phyloP scores from a whole-genome alignment of 2,888 invertebrate genomes.

The Pyrocoelia pectoralis region DNA sequence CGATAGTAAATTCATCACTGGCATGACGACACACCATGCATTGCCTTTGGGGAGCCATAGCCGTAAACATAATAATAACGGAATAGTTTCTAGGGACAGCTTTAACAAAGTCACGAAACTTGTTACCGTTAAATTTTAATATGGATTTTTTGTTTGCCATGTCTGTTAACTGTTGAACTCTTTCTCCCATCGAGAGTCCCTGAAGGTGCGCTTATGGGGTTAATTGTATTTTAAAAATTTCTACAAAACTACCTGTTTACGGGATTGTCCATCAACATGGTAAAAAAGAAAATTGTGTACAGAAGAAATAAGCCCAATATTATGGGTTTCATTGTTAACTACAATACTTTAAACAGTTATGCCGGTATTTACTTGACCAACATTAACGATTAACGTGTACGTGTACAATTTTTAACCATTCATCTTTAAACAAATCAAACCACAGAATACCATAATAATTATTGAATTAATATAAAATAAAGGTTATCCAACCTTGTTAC shows the following conservation, averaged over 20 bases:
- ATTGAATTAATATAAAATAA: too few relatives aligned
- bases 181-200: conserved; percentile 73
- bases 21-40: conserved; percentile 97
- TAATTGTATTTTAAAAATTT: neutral
- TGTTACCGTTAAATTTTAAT: conserved; percentile 89
- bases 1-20: conserved; percentile 92
- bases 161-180: conserved; percentile 88
- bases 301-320: conserved; percentile 47
- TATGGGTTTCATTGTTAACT: conserved; percentile 23
- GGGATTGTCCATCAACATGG: conserved; percentile 60
- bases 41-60: conserved; percentile 90
- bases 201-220: conserved; percentile 49
- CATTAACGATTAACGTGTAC: conserved; percentile 25
- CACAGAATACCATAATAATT: too few relatives aligned
- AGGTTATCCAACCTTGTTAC: too few relatives aligned
- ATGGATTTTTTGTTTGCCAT: conserved; percentile 87
- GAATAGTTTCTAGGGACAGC: conserved; percentile 94
- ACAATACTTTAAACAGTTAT: neutral
- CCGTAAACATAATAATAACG: conserved; percentile 95
- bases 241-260: conserved; percentile 46
- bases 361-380: conserved; percentile 11
- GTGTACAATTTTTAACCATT: neutral
- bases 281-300: conserved; percentile 49
- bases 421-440: neutral
- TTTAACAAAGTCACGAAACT: conserved; percentile 91